Conservation (phyloP, 1,140 invertebrate species). For the Plectus sambesii region DNA sequence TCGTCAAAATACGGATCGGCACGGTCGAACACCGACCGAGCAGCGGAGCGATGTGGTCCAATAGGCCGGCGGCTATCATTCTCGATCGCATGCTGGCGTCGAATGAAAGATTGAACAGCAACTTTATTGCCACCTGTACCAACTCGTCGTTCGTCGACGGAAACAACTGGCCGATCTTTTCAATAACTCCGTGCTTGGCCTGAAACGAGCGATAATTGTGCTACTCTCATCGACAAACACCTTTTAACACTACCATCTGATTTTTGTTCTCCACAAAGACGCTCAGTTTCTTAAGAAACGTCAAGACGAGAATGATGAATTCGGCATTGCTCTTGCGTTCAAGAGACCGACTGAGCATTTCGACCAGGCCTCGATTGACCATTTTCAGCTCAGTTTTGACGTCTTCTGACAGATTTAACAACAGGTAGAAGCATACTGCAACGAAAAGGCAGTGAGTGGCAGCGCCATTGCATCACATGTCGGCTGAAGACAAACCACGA, state of each 20-base stretch:
- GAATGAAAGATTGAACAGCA: slow-evolving; percentile 94
- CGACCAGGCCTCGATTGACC: slow-evolving; percentile 79
- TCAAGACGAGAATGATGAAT: slow-evolving; percentile 75
- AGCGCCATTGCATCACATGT: slow-evolving; percentile 5
- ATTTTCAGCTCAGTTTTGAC: slow-evolving; percentile 87
- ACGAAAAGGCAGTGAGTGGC: no score
- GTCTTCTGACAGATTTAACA: slow-evolving; percentile 89
- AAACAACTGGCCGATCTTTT: slow-evolving; percentile 52
- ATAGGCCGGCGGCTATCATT: slow-evolving; percentile 75
- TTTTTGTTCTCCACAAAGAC: slow-evolving; percentile 88
- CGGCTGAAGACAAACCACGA: slow-evolving; percentile 51
- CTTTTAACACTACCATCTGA: slow-evolving; percentile 59
- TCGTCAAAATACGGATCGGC: slow-evolving; percentile 53
- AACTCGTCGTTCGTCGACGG: slow-evolving; percentile 56
- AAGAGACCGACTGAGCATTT: slow-evolving; percentile 71
- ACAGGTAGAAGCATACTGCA: slow-evolving; percentile 64
- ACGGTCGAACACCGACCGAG: slow-evolving; percentile 57
- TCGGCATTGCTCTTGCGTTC: slow-evolving; percentile 69
- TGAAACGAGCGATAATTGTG: slow-evolving; percentile 32
- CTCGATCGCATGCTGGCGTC: slow-evolving; percentile 69
- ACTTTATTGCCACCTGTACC: slow-evolving; percentile 69
- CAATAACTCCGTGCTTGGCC: slow-evolving; percentile 50
- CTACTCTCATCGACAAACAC: slow-evolving; percentile 6
- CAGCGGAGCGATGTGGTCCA: slow-evolving; percentile 76
- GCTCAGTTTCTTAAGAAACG: slow-evolving; percentile 86